phyloP scores from a whole-genome alignment of 2,113 vertebrate genomes.

The Phodopus roborovskii region DNA sequence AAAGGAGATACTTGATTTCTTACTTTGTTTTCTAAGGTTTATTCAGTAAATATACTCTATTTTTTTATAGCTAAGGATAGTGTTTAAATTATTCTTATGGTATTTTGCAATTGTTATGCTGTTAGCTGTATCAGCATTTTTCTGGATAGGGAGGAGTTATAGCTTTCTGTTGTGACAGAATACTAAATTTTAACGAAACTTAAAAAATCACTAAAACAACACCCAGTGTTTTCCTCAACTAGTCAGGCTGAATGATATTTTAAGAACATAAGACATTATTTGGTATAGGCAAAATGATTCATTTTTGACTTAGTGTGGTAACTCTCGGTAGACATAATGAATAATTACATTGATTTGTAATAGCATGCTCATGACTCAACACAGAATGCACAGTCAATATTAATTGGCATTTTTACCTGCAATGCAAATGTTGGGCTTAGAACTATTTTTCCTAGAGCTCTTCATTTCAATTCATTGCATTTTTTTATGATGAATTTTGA shows the following conservation, averaged over 20 bases:
- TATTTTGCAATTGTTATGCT: conserved; percentile 20
- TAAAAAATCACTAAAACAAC: conserved; percentile 9
- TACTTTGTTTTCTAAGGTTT: conserved; percentile 40
- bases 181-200: conserved; percentile 29
- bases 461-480: background rate
- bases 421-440: background rate
- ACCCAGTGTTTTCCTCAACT: conserved; percentile 40
- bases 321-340: background rate
- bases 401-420: conserved; percentile 1
- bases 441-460: background rate
- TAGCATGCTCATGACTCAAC: conserved; percentile 33
- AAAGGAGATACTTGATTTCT: conserved; percentile 36
- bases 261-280: conserved; percentile 44
- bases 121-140: conserved; percentile 15
- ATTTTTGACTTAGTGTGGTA: conserved; percentile 5
- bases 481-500: conserved; percentile 12
- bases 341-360: conserved; percentile 39
- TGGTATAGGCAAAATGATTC: conserved; percentile 51
- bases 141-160: background rate
- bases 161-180: conserved; percentile 2
- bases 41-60: background rate
- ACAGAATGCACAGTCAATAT: background rate
- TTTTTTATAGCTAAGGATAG: conserved; percentile 23
- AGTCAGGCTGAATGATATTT: conserved; percentile 38
- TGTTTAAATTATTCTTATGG: conserved; percentile 24